A percentile compares a stretch with the other conserved stretches of the same genome.
Conservation (phyloP, 2,113 vertebrate genomes). For the Mungos mungo region DNA sequence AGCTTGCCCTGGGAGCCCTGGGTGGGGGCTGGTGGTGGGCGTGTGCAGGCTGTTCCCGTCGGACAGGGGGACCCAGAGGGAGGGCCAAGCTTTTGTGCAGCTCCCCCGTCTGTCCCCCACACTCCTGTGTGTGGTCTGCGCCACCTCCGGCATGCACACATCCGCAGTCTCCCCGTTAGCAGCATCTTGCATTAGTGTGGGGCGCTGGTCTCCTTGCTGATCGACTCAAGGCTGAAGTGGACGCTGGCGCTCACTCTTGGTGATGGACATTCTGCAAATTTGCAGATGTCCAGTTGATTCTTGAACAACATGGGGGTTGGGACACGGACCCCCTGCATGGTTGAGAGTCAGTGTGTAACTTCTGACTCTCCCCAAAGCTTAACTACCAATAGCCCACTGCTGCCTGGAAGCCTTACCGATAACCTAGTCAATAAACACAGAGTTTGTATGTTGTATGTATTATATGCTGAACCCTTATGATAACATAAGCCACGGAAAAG, state of each 20-base stretch:
- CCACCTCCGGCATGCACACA: fast-evolving
- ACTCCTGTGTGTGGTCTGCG: fast-evolving
- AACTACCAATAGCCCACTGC: neutral
- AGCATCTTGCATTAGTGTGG: neutral
- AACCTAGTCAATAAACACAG: fast-evolving
- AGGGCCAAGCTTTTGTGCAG: neutral
- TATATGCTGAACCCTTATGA: neutral
- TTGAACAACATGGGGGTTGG: neutral
- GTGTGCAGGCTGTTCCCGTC: neutral
- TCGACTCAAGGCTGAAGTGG: neutral
- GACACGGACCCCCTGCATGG: neutral
- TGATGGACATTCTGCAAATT: neutral
- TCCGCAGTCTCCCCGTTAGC: neutral
- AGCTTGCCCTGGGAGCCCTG: neutral
- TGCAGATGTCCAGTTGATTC: neutral
- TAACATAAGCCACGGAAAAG: neutral
- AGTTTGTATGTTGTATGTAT: neutral
- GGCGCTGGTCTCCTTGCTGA: fast-evolving
- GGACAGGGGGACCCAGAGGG: fast-evolving
- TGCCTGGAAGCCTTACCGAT: neutral
- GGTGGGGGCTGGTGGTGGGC: too few relatives aligned
- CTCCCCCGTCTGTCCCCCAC: neutral
- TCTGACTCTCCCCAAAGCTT: neutral
- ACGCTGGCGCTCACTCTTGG: neutral
- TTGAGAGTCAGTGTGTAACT: neutral